Base-by-base conservation (phyloP, 2,113 vertebrate genomes). In the Prietella phreatophila region DNA sequence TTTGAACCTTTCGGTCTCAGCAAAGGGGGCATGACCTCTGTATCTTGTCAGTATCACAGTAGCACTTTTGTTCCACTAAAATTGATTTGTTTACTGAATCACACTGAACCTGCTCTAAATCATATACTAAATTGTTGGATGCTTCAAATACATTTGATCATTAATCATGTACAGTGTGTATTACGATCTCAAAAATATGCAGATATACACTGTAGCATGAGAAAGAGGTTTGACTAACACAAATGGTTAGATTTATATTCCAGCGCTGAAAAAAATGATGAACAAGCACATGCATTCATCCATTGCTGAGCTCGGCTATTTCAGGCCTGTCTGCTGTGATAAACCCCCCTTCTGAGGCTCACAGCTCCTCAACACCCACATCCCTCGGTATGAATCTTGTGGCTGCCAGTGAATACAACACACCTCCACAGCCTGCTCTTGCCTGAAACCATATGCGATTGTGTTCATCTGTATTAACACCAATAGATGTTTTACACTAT, bases 301-400 rank as follows among this genome's bases (percentile, higher is more conserved):
- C 89, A 81, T 88, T 63, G 69, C 67, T 86, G 82, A 88, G 56
- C 85, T 67, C 79, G 71, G 67, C 91, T 83, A 71, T 90, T 90
- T 63, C 86, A 73, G 71, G 27, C 55, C 90, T 89, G 91, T 92
- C 91, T 85, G 81, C 76, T 61, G 87, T 95, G 94, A 96, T 95
- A 92, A 92, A 95, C 95, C 90, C 92, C 92, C 90, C 86, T 60
- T 83, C 76, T 85, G 58, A 88, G 83, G n/a, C 71, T 61, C 85
- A n/a, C 79, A 30, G 84, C 67, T 79, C 63, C 61, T 76, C 67
- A 56, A 67, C 83, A 20, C 87, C 83, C 36, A 85, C 63, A 85
- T 55, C 71, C 73, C 53, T 47, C n/a, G 14, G 67, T 79, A 76
- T 69, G 56, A 78, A 84, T 60, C 56, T 22, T n/a, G 3, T 36